Evolutionary conservation across 2,113 vertebrate genomes (phyloP).

Genomic region (Muntiacus muntjak): DNA sequence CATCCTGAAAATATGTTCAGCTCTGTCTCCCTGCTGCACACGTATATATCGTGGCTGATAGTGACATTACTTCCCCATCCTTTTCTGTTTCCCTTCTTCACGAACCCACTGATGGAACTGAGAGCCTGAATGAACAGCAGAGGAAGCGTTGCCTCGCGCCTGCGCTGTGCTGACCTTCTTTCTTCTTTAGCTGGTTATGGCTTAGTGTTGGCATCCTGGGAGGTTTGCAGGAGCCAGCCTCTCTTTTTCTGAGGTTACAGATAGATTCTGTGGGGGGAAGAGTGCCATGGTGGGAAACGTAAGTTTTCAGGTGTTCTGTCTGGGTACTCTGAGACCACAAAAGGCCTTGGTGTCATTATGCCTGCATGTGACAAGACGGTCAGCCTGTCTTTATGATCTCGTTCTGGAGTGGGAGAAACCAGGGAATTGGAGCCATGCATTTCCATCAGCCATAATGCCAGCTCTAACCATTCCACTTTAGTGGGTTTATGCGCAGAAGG

Average conservation of each 20-base stretch:
- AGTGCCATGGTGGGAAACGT: not conserved
- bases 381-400: not conserved
- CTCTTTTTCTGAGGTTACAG: not conserved
- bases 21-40: not conserved
- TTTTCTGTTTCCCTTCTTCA: not conserved
- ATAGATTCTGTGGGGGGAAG: not conserved
- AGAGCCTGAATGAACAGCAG: not conserved
- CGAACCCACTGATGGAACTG: not conserved
- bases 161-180: not conserved
- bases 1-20: slow-evolving; percentile 18
- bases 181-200: not conserved
- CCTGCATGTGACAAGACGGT: not conserved
- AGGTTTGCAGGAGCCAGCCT: not conserved
- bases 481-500: not conserved
- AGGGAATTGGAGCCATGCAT: not conserved
- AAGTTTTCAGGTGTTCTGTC: not conserved
- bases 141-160: not conserved
- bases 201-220: not conserved
- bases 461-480: not conserved
- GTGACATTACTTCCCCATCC: not conserved
- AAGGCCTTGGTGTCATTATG: not conserved
- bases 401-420: not conserved
- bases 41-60: not conserved
- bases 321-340: not conserved
- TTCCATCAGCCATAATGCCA: not conserved